A percentile compares a stretch with the other conserved stretches of the same genome.
These are phyloP conservation scores for Pteromalus puparum DNA, from an alignment of 1,140 invertebrate species.

Conservation along the genomic window DNA sequence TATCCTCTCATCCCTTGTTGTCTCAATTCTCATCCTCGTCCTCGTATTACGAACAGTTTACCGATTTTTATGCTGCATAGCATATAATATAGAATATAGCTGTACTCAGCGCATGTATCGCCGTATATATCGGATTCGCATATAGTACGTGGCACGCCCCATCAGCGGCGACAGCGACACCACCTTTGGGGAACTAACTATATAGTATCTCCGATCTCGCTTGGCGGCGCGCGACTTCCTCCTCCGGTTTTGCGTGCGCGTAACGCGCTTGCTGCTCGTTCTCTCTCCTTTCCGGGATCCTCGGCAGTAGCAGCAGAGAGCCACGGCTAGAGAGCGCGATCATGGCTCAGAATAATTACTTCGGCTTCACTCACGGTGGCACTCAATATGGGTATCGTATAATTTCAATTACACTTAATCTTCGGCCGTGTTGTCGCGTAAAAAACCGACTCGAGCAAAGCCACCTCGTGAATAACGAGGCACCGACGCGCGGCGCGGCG, in stretches of 20 bases:
- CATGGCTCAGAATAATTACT: constrained; percentile 95
- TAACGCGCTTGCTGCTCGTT: neutral
- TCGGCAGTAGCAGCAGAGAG: constrained; percentile 54
- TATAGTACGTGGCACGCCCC: constrained; percentile 69
- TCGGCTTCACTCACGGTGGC: constrained; percentile 92
- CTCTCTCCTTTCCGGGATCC: constrained; percentile 50
- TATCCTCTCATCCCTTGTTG: too few relatives aligned
- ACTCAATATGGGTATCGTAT: constrained; percentile 89
- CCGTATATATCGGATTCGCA: too few relatives aligned
- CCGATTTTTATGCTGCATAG: too few relatives aligned
- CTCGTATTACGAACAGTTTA: too few relatives aligned
- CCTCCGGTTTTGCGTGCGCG: constrained; percentile 47
- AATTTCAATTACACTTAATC: neutral
- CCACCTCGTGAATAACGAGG: neutral
- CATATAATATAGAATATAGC: too few relatives aligned
- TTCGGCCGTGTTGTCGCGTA: neutral
- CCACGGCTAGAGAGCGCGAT: neutral
- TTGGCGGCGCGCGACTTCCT: constrained; percentile 40
- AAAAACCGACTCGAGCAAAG: neutral
- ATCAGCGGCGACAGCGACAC: constrained; percentile 13
- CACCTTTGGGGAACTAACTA: neutral
- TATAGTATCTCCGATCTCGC: neutral
- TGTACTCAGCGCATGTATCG: too few relatives aligned
- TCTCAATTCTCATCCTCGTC: too few relatives aligned
- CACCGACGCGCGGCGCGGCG: neutral